Base-by-base conservation (phyloP, 2,113 vertebrate species). In the Cyprinus carpio region DNA sequence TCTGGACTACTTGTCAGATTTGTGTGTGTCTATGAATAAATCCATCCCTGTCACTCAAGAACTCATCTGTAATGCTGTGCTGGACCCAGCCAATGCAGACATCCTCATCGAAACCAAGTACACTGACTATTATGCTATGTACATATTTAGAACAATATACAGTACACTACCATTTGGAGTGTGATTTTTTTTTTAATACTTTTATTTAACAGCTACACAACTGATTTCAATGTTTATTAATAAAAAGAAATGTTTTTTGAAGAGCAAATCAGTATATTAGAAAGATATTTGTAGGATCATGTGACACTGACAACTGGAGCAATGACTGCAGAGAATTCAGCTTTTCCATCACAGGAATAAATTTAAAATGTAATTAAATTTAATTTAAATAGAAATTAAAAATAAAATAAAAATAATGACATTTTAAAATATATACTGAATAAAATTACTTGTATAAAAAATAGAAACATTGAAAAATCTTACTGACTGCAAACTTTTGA, bases 11-110 rank as follows among this genome's bases (percentile, higher is more conserved):
- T 94, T 99, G 72, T 99, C 98, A 0, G 98, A 99, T 91, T 94
- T 99, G 87, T 99, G 98, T 56, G 98, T 99, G 72, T 99, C 98
- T 65, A 99, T 98, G 97, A 99, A 97, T 92, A 99, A 99, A 86
- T 99, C 98, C 84, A 99, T 99, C 86, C 98, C 98, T 0, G 98
- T 99, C 88, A 99, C 98, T 1, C 98, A 99, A 93, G 98, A 99
- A 91, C 90, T 99, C 87, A 99, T 99, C 87, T 99, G 98, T 85
- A 99, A 97, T 90, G 98, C 98, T 0, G 98, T 99, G 56, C 91
- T 99, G 90, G 98, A 99, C 84, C 97, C 96, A 71, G 90, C 96
- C 37, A 99, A 99, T 0, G 96, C 93, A 2, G 98, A 99, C 92
- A 99, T 99, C 67, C 96, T 99, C 51, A 99, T 99, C 67, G 98